Percentiles rank a stretch among this genome's conserved stretches.
These are phyloP conservation scores for Thalpophila matura DNA, from an alignment of 2,888 invertebrate genomes.

Conservation along the genomic window DNA sequence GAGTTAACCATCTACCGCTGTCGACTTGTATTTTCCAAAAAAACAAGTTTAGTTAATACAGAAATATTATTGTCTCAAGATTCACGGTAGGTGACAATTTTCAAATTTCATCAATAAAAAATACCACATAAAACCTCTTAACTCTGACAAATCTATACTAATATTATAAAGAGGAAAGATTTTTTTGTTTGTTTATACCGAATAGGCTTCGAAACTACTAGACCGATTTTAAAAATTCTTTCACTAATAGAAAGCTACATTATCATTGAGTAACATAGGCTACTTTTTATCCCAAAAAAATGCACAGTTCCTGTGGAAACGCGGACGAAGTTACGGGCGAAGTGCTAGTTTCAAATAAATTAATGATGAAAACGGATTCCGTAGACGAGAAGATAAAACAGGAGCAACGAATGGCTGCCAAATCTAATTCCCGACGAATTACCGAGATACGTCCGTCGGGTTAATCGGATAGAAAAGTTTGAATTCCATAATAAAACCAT, in stretches of 20 bases:
- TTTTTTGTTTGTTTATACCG: too few relatives aligned
- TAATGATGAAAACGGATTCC: constrained; percentile 38
- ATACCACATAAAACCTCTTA: constrained; percentile 12
- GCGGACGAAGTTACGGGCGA: too few relatives aligned
- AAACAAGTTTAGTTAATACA: too few relatives aligned
- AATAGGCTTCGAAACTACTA: too few relatives aligned
- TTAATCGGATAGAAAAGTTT: constrained; percentile 67
- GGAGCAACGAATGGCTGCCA: constrained; percentile 35
- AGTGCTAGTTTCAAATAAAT: constrained; percentile 35
- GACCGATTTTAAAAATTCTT: too few relatives aligned
- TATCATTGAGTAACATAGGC: too few relatives aligned
- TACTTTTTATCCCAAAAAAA: too few relatives aligned
- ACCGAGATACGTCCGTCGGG: constrained; percentile 53
- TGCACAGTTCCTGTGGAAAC: too few relatives aligned
- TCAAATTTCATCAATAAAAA: constrained; percentile 10
- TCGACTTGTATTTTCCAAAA: too few relatives aligned
- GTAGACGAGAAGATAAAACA: constrained; percentile 36
- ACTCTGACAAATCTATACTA: constrained; percentile 15
- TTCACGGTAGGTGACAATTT: neutral
- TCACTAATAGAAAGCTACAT: too few relatives aligned
- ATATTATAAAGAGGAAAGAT: too few relatives aligned
- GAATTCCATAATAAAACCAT: constrained; percentile 69
- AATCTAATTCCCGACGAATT: constrained; percentile 55
- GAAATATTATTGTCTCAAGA: neutral
- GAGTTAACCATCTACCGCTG: too few relatives aligned